Evolutionary conservation across 2,888 invertebrate genomes (phyloP), one percentile per base, ranked within the genome.

Genomic region (Campoletis raptor): DNA sequence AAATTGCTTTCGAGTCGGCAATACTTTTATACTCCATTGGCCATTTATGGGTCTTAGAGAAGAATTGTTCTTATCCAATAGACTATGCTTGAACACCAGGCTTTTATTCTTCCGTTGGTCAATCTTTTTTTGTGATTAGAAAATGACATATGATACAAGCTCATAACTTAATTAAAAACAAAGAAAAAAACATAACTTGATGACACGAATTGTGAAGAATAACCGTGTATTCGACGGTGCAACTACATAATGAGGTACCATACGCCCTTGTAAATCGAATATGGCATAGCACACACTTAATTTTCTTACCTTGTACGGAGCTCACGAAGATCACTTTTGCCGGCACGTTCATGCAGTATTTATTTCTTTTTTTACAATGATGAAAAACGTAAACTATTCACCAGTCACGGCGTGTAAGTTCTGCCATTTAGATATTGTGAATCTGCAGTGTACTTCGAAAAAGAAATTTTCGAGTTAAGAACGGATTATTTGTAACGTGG

Each of bases 341-440:
- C 8, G 7, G 2, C 74, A 67, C 37, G 40, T 64, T 66, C 15
- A n/a, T 21, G 8, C n/a, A 36, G 74, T 52, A 18, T 64, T 69
- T 12, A n/a, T 54, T 30, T 0, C 12, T 57, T 67, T 40, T 66
- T 40, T 45, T n/a, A 18, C 12, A 15, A 79, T 57, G n/a, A 86
- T 42, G 67, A 73, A 10, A 61, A 69, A 69, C 61, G 83, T 79
- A 36, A 84, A 40, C 83, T 89, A 89, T 79, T 37, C 69, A 24
- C 54, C 85, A n/a, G 85, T 89, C n/a, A 54, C 87, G 36, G 85
- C 79, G 72, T 69, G 88, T 89, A 79, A 83, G 87, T 69, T 36
- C 69, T 67, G 9, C 3, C 12, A 15, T 18, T 52, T 76, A 73
- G 45, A 73, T 79, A 57, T 30, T 30, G 24, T 10, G 57, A 61